A percentile compares a stretch with the other conserved stretches of the same genome.
Evolutionary conservation across 2,888 invertebrate genomes (phyloP).

Genomic region (Spodoptera exigua): DNA sequence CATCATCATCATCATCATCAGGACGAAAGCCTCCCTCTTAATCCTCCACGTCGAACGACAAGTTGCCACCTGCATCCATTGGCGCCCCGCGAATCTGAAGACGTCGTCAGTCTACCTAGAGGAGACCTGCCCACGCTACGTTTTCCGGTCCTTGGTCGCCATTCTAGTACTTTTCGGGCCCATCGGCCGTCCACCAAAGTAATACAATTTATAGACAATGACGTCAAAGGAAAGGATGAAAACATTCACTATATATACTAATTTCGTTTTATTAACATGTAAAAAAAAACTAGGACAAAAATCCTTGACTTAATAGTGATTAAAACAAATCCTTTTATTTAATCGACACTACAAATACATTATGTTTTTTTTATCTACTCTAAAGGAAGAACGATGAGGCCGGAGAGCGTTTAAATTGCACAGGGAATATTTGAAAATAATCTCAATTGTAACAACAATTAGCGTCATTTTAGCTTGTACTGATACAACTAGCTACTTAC

Average conservation of each 20-base stretch:
- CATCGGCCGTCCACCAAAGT: too few relatives aligned
- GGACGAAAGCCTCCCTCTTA: too few relatives aligned
- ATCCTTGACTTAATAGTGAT: constrained; percentile 48
- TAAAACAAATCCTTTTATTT: constrained; percentile 49
- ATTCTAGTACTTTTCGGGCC: too few relatives aligned
- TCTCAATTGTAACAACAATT: constrained; percentile 43
- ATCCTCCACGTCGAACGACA: too few relatives aligned
- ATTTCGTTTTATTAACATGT: constrained; percentile 47
- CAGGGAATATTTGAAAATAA: constrained; percentile 41
- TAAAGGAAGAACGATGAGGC: constrained; percentile 44
- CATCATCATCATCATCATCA: too few relatives aligned
- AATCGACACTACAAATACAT: constrained; percentile 18
- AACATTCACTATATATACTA: constrained; percentile 14
- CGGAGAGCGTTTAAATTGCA: constrained; percentile 31
- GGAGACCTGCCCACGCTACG: too few relatives aligned
- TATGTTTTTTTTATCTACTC: constrained; percentile 31
- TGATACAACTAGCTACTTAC: constrained; percentile 46
- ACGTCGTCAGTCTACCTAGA: too few relatives aligned
- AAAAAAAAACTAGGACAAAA: constrained; percentile 51
- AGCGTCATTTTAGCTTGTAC: constrained; percentile 53
- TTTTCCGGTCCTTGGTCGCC: too few relatives aligned
- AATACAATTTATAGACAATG: too few relatives aligned
- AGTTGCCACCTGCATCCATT: too few relatives aligned
- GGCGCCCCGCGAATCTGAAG: too few relatives aligned
- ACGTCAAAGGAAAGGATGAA: constrained; percentile 3